phyloP scores from a whole-genome alignment of 1,140 invertebrate species.

The Cotesia typhae region DNA sequence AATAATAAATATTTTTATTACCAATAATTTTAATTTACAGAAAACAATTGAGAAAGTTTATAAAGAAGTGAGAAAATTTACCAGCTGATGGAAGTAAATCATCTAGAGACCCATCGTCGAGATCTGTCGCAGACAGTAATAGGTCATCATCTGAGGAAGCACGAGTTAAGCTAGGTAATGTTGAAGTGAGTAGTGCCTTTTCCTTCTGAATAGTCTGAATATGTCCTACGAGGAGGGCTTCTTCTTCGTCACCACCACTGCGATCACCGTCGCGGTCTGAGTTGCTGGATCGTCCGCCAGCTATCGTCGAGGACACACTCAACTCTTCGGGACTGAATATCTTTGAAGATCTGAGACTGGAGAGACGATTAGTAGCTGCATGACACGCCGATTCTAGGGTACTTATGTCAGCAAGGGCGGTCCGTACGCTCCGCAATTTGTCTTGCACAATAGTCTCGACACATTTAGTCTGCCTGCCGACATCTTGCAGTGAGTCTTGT shows the following conservation, averaged over 20 bases:
- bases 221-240: slow-evolving; percentile 75
- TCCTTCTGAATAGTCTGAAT: slow-evolving; percentile 81
- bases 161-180: slow-evolving; percentile 79
- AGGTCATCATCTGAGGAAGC: slow-evolving; percentile 86
- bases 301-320: slow-evolving; percentile 57
- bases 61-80: slow-evolving; percentile 45
- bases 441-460: slow-evolving; percentile 89
- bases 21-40: neutral
- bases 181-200: slow-evolving; percentile 82
- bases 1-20: slow-evolving; percentile 2
- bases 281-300: slow-evolving; percentile 50
- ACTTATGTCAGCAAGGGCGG: slow-evolving; percentile 87
- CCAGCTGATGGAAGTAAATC: slow-evolving; percentile 66
- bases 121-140: slow-evolving; percentile 75
- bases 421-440: slow-evolving; percentile 77
- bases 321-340: slow-evolving; percentile 74
- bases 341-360: slow-evolving; percentile 78
- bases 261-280: slow-evolving; percentile 57
- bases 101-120: slow-evolving; percentile 76
- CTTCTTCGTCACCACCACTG: slow-evolving; percentile 70
- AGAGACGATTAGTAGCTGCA: slow-evolving; percentile 78
- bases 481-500: slow-evolving; percentile 87
- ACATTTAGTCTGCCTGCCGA: slow-evolving; percentile 81
- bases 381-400: slow-evolving; percentile 85
- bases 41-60: slow-evolving; percentile 36